Conservation (phyloP, 2,113 vertebrate genomes). For the Neoarius graeffei region DNA sequence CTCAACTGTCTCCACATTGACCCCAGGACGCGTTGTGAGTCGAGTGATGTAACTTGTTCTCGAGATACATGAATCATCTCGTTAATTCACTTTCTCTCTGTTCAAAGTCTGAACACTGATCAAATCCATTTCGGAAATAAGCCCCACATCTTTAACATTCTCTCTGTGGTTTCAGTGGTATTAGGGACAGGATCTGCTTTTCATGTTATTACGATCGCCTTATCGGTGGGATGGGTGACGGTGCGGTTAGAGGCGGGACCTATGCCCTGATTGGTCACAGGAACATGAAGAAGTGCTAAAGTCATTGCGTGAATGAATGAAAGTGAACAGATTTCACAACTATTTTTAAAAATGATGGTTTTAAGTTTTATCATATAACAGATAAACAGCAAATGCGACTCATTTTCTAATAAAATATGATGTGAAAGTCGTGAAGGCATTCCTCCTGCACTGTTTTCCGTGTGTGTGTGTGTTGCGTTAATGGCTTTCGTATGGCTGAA, state of each 20-base stretch:
- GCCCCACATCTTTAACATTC: too few relatives aligned
- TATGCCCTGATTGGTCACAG: neutral
- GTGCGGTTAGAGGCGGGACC: neutral
- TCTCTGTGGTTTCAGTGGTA: neutral
- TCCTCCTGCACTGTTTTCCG: neutral
- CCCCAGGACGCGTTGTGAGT: too few relatives aligned
- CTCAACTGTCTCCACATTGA: too few relatives aligned
- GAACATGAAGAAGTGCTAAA: neutral
- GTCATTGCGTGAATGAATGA: neutral
- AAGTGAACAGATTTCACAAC: neutral
- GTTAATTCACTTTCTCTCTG: too few relatives aligned
- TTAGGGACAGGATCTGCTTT: neutral
- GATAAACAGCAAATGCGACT: neutral
- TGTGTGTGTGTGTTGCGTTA: constrained; percentile 48
- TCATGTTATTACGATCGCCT: too few relatives aligned
- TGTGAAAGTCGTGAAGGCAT: constrained; percentile 9
- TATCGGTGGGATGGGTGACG: neutral
- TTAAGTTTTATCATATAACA: neutral
- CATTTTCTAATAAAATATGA: constrained; percentile 4
- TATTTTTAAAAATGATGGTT: neutral
- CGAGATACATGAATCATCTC: too few relatives aligned
- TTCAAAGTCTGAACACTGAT: too few relatives aligned
- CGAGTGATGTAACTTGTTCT: too few relatives aligned
- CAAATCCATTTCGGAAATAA: too few relatives aligned
- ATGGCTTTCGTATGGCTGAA: constrained; percentile 65